A percentile compares a stretch with the other conserved stretches of the same genome.
Conservation (phyloP, 2,888 invertebrate species). For the Caenorhabditis virilis region DNA sequence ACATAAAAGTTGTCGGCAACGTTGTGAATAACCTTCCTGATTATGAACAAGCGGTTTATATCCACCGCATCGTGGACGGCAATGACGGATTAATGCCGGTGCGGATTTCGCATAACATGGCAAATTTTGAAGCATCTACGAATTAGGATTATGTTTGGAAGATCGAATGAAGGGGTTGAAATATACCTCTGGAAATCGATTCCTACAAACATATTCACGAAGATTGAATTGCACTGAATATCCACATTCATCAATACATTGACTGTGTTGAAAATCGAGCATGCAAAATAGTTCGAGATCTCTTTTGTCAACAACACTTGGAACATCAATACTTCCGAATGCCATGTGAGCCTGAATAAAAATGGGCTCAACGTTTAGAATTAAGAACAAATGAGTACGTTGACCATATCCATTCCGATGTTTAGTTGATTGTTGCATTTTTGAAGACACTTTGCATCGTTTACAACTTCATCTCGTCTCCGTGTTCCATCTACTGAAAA, state of each 20-base stretch:
- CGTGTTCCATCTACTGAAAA: conserved; percentile 36
- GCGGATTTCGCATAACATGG: conserved; percentile 59
- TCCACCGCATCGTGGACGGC: conserved; percentile 61
- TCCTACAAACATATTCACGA: conserved; percentile 64
- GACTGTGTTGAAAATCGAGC: conserved; percentile 62
- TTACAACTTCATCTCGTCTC: conserved; percentile 53
- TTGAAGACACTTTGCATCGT: conserved; percentile 63
- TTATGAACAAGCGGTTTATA: conserved; percentile 60
- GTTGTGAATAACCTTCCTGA: conserved; percentile 56
- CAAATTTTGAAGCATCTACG: conserved; percentile 59
- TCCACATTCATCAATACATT: conserved; percentile 62
- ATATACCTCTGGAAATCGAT: conserved; percentile 55
- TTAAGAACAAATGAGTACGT: conserved; percentile 40
- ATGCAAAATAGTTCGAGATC: conserved; percentile 65
- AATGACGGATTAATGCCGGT: conserved; percentile 54
- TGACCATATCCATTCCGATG: conserved; percentile 67
- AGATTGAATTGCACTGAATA: conserved; percentile 68
- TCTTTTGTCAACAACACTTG: conserved; percentile 59
- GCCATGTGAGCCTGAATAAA: conserved; percentile 63
- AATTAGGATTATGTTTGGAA: not conserved
- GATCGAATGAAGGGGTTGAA: conserved; percentile 1
- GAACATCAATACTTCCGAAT: conserved; percentile 67
- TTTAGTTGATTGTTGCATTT: conserved; percentile 63
- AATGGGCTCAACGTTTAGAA: not conserved
- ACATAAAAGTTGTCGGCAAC: conserved; percentile 64